These are phyloP conservation scores for Scotopteryx bipunctaria DNA, from an alignment of 2,888 invertebrate species.

Conservation along the genomic window DNA sequence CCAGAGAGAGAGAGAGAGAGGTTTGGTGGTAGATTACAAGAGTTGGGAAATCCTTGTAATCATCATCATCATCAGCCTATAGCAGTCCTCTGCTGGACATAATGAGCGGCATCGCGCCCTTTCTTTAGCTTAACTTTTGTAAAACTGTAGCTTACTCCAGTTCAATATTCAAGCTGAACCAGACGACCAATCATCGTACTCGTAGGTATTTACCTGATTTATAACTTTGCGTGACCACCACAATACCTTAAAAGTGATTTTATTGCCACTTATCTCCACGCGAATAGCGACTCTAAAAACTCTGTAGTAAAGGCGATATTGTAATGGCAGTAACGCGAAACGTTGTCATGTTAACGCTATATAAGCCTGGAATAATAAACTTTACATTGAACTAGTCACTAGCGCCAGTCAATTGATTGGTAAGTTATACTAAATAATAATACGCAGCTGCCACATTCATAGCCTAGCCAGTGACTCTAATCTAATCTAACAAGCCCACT, in stretches of 20 bases:
- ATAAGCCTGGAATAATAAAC: conserved; percentile 60
- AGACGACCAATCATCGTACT: conserved; percentile 53
- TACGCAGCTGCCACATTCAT: no score
- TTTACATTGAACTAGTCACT: conserved; percentile 1
- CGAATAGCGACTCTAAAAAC: conserved; percentile 54
- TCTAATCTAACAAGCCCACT: no score
- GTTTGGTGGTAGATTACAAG: no score
- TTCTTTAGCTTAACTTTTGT: not conserved
- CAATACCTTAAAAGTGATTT: conserved; percentile 75
- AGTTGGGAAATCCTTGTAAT: no score
- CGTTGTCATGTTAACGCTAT: conserved; percentile 70
- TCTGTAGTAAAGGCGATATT: conserved; percentile 51
- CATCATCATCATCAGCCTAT: no score
- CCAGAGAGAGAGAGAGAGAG: no score
- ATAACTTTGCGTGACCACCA: conserved; percentile 69
- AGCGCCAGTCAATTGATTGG: not conserved
- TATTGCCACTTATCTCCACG: conserved; percentile 54
- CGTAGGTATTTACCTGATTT: conserved; percentile 72
- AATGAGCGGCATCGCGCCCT: no score
- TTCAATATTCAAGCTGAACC: conserved; percentile 30
- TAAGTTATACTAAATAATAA: no score
- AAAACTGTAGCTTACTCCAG: not conserved
- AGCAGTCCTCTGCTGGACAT: no score
- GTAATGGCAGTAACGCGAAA: conserved; percentile 41
- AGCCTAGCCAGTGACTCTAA: no score